Base-by-base conservation (phyloP, 2,797 vertebrate genomes). In the Thunnus albacares region DNA sequence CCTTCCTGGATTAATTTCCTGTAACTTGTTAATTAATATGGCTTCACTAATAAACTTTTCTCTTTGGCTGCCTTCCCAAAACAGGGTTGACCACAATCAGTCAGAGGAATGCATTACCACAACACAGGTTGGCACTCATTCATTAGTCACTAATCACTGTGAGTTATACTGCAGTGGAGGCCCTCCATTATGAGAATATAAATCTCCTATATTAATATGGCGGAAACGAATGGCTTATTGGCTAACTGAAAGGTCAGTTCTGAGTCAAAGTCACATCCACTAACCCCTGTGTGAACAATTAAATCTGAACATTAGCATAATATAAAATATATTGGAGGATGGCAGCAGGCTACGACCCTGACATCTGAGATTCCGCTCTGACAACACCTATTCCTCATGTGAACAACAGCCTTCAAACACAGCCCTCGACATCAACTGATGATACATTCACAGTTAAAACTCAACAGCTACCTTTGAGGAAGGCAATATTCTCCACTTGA, bases 91-190 rank as follows among this genome's bases (percentile, higher is more conserved):
- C 77, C 86, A 86, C 76, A 82, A 80, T 90, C 87, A 83, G 79
- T 90, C 86, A 87, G 61, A 81, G 55, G 52, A 87, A 88, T 84
- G 81, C 65, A 84, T 87, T 79, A 79, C 72, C 58, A 77, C 80
- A 80, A 82, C 81, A 80, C 65, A 81, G 80, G 83, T 67, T 88
- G 87, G 82, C 88, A 87, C 75, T 75, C 83, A 81, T 80, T 89
- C 86, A 87, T 92, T 88, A 87, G 75, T 86, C 86, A 89, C 89
- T 86, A 89, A 92, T 91, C 84, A 91, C 57, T 17, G 41, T 82
- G 83, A 92, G 83, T 90, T 80, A 92, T 89, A 67, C 70, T 12
- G 12, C 77, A 35, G 76, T 63, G 62, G 58, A 88, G 77, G 78
- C 75, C 81, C 78, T 82, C 86, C 71, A 82, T 90, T 88, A 90